Evolutionary conservation across 2,797 vertebrate species (phyloP).

Genomic region (Bradypodion ventrale): DNA sequence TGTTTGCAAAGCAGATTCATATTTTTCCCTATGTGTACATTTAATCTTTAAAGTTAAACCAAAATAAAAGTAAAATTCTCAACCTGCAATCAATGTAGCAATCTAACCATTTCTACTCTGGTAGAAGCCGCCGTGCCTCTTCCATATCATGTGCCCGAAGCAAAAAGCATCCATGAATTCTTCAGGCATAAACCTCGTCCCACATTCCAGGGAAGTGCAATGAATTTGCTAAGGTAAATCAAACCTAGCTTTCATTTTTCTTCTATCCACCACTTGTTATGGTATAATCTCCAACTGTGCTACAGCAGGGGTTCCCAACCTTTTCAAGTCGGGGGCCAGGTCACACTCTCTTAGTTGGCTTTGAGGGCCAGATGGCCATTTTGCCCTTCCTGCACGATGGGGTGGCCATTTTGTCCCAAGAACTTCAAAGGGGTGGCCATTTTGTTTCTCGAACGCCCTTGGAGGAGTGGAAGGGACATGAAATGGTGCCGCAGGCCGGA

Average conservation of each 20-base stretch:
- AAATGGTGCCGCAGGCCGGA: no score
- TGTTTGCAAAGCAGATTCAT: background rate
- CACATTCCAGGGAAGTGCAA: constrained; percentile 81
- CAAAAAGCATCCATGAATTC: constrained; percentile 91
- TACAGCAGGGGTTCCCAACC: background rate
- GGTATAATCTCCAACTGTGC: no score
- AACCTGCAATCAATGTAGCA: background rate
- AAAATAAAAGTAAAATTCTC: background rate
- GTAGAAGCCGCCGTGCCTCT: constrained; percentile 88
- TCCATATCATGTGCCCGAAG: constrained; percentile 93
- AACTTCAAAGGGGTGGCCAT: no score
- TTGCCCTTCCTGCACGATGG: no score
- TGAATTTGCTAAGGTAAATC: constrained; percentile 91
- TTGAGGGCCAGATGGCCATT: no score
- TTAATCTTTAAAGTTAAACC: background rate
- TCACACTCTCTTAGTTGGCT: no score
- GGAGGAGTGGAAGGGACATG: no score
- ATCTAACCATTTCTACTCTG: constrained; percentile 37
- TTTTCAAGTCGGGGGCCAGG: no score
- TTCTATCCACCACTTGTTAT: background rate
- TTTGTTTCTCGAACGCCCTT: no score
- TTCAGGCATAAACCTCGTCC: constrained; percentile 85
- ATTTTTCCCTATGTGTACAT: no score
- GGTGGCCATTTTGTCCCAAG: no score
- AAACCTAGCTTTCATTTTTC: background rate